Base-by-base conservation (phyloP, 2,113 vertebrate genomes). In the Peromyscus californicus region DNA sequence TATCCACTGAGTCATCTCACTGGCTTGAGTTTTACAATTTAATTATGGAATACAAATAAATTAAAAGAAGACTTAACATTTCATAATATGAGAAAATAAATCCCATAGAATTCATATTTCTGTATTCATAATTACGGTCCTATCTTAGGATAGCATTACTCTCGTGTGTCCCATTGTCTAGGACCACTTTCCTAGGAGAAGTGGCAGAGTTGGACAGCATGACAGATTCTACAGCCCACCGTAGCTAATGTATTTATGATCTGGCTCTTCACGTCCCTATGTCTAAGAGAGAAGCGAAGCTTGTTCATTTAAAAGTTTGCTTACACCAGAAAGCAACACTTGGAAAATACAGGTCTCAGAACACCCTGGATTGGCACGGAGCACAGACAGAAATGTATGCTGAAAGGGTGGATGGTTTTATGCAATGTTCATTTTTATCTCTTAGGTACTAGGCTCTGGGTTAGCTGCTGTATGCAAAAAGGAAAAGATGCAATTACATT, bases 31-130 rank as follows among this genome's bases (percentile, higher is more conserved):
- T 84, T 84, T 42, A 57, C 33, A 80, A 51, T 96, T 93, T 19
- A 57, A 33, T 78, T 85, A 57, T 92, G 69, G 57, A 70, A 85
- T 70, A 88, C 91, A 88, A 94, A 42, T 87, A 4, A 69, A 45
- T 90, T 1, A 67, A 89, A 96, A 83, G 72, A 96, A 93, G 33
- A 45, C 36, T 39, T 45, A 63, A 24, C 33, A 78, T 93, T 80
- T 86, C 12, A 33, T 61, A 74, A 57, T 33, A n/a, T 86, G 22
- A 29, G 78, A 93, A 89, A 90, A 29, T 29, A 29, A 80, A 86
- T 96, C 21, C 70, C 0, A 31, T 6, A n/a, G 80, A 86, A 83
- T 61, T 82, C 15, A 83, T 89, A 89, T 90, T 78, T 86, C 76
- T 65, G n/a, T 48, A 33, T 91, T 16, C 45, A 54, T 24, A 36